These are phyloP conservation scores for Branchellion lobata DNA, from an alignment of 2,888 invertebrate species.

Conservation along the genomic window DNA sequence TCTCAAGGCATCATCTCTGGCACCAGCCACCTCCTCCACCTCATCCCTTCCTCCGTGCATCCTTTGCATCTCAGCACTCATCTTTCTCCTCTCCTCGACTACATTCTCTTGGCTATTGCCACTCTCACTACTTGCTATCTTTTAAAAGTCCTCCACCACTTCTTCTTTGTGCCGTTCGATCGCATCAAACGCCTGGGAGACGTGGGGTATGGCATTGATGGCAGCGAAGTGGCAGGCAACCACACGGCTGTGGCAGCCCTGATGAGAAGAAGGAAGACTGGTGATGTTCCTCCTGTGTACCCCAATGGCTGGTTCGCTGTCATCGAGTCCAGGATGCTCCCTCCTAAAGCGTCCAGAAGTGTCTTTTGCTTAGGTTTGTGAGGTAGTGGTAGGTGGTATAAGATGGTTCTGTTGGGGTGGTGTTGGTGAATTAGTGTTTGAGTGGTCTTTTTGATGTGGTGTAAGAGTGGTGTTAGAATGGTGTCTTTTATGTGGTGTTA, in stretches of 20 bases:
- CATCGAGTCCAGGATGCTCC: slow-evolving; percentile 70
- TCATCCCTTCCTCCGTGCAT: not conserved
- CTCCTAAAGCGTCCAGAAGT: slow-evolving; percentile 63
- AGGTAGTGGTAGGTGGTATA: slow-evolving; percentile 26
- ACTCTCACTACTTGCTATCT: not conserved
- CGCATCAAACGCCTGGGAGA: slow-evolving; percentile 57
- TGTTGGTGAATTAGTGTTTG: too few relatives aligned
- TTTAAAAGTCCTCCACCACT: not conserved
- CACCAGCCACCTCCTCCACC: not conserved
- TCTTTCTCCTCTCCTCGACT: slow-evolving; percentile 4
- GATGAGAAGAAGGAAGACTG: slow-evolving; percentile 66
- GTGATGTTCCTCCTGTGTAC: slow-evolving; percentile 76
- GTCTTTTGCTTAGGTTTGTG: slow-evolving; percentile 69
- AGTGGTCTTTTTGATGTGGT: too few relatives aligned
- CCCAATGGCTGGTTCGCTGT: slow-evolving; percentile 88
- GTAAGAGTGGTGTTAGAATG: too few relatives aligned
- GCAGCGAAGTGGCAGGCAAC: slow-evolving; percentile 53
- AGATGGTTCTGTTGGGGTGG: too few relatives aligned
- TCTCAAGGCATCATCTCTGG: too few relatives aligned
- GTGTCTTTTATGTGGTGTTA: too few relatives aligned
- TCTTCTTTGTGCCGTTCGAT: slow-evolving; percentile 56
- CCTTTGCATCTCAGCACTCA: not conserved
- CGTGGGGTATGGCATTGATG: slow-evolving; percentile 55
- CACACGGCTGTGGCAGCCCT: slow-evolving; percentile 58
- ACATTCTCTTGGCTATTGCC: not conserved